Evolutionary conservation across 2,113 vertebrate genomes (phyloP).

Genomic region (Entomyzon cyanotis): DNA sequence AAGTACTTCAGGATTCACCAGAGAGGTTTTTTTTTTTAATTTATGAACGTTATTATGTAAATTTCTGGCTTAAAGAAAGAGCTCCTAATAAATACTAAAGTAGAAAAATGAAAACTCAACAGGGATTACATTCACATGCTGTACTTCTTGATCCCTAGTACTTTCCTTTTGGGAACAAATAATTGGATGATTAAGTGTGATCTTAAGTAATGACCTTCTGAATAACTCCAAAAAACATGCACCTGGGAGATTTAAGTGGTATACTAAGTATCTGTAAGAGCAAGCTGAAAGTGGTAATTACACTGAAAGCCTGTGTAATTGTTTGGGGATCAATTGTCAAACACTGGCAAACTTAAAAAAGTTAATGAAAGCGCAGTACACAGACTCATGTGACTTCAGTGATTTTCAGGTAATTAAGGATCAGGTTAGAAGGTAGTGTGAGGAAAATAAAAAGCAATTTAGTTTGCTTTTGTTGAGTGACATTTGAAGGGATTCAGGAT

Average conservation of each 20-base stretch:
- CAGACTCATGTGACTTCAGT: not conserved
- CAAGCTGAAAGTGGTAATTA: conserved; percentile 42
- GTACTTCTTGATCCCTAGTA: not conserved
- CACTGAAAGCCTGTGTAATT: conserved; percentile 29
- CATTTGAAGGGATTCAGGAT: not conserved
- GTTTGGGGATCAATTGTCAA: conserved; percentile 60
- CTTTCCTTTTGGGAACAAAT: conserved; percentile 26
- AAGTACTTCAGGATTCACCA: not conserved
- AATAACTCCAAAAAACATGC: conserved; percentile 25
- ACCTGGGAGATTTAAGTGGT: conserved; percentile 38
- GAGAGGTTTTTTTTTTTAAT: not conserved
- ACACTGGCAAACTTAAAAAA: conserved; percentile 10
- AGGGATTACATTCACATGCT: not conserved
- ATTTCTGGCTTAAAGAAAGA: conserved; percentile 6
- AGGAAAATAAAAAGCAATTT: conserved; percentile 8
- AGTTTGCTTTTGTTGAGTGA: not conserved
- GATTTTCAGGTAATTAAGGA: conserved; percentile 30
- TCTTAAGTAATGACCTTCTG: conserved; percentile 46
- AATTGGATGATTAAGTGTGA: conserved; percentile 44
- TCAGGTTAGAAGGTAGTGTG: not conserved
- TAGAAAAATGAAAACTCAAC: conserved; percentile 17
- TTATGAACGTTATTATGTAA: not conserved
- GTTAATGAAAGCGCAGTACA: conserved; percentile 15
- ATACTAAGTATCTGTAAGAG: conserved; percentile 16
- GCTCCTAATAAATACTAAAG: not conserved